Percentiles rank a stretch among this genome's conserved stretches.
Evolutionary conservation across 2,113 vertebrate species (phyloP).

Genomic region (Narcine bancroftii): DNA sequence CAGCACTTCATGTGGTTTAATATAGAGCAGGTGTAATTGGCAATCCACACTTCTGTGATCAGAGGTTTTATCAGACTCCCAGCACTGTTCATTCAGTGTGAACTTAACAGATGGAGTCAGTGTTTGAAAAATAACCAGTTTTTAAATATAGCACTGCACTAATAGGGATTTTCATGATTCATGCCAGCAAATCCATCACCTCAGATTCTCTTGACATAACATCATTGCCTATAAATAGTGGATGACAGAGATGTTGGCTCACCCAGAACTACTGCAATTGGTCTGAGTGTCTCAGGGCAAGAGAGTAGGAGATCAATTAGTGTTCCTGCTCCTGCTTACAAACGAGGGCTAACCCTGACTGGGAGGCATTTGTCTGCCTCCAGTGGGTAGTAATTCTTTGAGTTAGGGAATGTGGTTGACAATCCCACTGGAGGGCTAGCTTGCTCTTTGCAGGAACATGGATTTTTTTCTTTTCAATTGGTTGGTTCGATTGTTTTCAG

Average conservation of each 20-base stretch:
- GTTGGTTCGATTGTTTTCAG: not conserved
- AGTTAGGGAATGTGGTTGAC: not conserved
- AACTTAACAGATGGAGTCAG: constrained; percentile 28
- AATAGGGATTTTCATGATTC: constrained; percentile 29
- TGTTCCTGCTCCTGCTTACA: not conserved
- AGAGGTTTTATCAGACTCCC: not conserved
- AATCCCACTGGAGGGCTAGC: not conserved
- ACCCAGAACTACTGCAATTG: not conserved
- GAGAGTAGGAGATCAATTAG: not conserved
- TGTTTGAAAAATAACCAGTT: constrained; percentile 24
- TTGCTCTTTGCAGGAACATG: not conserved
- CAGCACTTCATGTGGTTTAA: not conserved
- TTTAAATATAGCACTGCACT: constrained; percentile 21
- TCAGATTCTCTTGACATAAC: constrained; percentile 3
- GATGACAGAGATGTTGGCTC: not conserved
- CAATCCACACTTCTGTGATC: constrained; percentile 20
- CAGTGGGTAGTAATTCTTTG: not conserved
- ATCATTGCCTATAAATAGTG: constrained; percentile 26
- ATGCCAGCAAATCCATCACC: constrained; percentile 17
- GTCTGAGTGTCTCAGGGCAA: not conserved
- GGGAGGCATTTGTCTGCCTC: not conserved
- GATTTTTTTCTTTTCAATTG: not conserved
- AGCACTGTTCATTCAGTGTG: constrained; percentile 22
- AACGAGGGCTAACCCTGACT: not conserved
- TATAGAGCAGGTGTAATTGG: constrained; percentile 18